Conservation (phyloP, 2,113 vertebrate species). For the Pteropus alecto region DNA sequence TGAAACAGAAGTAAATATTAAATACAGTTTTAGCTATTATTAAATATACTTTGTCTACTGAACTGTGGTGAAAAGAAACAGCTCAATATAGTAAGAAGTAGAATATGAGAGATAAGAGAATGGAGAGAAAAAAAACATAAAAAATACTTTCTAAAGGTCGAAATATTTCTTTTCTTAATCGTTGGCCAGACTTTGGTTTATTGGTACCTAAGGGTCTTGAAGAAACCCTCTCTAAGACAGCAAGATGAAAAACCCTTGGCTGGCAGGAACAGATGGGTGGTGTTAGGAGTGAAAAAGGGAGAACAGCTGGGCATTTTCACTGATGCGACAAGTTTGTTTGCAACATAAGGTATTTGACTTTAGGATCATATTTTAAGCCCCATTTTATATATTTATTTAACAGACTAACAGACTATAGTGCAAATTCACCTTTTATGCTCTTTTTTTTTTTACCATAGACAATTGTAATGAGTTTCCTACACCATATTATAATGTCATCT, state of each 20-base stretch:
- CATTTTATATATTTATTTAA: conserved; percentile 68
- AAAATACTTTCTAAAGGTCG: background rate
- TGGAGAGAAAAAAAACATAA: background rate
- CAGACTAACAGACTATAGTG: background rate
- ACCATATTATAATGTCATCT: conserved; percentile 5
- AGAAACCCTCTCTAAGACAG: background rate
- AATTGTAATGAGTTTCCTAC: conserved; percentile 1
- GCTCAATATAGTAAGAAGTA: background rate
- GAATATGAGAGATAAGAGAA: background rate
- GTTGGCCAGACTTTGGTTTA: background rate
- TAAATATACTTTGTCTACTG: background rate
- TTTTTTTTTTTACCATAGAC: conserved; percentile 42
- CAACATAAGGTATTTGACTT: conserved; percentile 67
- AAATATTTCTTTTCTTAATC: background rate
- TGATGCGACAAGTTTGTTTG: conserved; percentile 47
- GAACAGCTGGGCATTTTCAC: conserved; percentile 52
- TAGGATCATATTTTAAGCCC: conserved; percentile 65
- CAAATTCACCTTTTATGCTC: conserved; percentile 23
- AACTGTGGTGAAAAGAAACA: background rate
- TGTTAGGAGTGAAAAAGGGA: conserved; percentile 49
- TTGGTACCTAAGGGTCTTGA: background rate
- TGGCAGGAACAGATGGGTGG: conserved; percentile 34
- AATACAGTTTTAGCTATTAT: background rate
- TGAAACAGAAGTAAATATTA: background rate
- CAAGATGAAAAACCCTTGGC: conserved; percentile 28